phyloP scores from a whole-genome alignment of 2,113 vertebrate species.

The Silurus asotus region DNA sequence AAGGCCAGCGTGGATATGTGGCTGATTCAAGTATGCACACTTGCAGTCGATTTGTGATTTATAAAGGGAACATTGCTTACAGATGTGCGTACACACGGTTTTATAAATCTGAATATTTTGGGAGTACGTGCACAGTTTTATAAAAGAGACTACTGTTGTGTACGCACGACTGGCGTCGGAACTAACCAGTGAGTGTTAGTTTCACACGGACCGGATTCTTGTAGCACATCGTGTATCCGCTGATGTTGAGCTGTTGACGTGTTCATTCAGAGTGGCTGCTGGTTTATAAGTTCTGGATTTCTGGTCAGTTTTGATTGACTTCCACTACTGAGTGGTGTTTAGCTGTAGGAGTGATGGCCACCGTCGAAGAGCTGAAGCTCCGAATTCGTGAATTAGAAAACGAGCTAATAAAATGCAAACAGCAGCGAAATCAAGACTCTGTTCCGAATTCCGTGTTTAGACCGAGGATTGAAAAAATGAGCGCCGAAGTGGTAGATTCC shows the following conservation, averaged over 20 bases:
- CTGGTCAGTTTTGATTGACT: neutral
- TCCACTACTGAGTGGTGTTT: too few relatives aligned
- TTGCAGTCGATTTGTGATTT: too few relatives aligned
- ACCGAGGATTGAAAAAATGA: constrained; percentile 83
- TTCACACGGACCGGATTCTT: constrained; percentile 58
- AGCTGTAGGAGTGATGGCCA: constrained; percentile 59
- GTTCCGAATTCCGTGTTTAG: constrained; percentile 62
- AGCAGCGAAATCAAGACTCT: constrained; percentile 58
- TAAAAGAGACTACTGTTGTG: neutral
- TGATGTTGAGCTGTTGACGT: constrained; percentile 65
- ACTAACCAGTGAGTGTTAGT: neutral
- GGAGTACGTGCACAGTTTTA: too few relatives aligned
- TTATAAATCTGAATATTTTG: too few relatives aligned
- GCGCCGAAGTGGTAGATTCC: constrained; percentile 89
- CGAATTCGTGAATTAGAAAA: constrained; percentile 82
- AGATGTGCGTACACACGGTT: too few relatives aligned
- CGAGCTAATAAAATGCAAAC: constrained; percentile 79
- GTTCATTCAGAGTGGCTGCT: constrained; percentile 51
- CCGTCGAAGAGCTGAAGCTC: constrained; percentile 78
- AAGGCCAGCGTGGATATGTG: too few relatives aligned
- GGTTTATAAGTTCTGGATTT: neutral
- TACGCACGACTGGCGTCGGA: neutral
- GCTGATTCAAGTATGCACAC: too few relatives aligned
- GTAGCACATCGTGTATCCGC: constrained; percentile 57
- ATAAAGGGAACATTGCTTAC: too few relatives aligned